Percentiles rank a stretch among this genome's conserved stretches.
phyloP scores from a whole-genome alignment of 2,113 vertebrate genomes.

The Labrus mixtus region DNA sequence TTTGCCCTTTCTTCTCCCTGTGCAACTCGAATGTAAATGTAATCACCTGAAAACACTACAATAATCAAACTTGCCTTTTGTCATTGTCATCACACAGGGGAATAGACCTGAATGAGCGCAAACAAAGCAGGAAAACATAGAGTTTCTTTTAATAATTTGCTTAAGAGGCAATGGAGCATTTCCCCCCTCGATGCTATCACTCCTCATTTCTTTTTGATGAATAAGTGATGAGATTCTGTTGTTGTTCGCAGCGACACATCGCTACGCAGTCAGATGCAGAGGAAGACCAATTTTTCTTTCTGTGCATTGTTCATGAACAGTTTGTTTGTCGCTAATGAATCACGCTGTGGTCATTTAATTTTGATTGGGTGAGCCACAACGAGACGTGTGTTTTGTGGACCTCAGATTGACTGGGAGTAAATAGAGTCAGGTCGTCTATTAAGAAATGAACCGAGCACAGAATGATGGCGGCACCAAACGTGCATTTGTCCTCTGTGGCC shows the following conservation, averaged over 20 bases:
- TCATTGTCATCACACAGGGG: slow-evolving; percentile 23
- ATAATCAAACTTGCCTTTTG: slow-evolving; percentile 45
- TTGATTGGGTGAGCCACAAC: slow-evolving; percentile 51
- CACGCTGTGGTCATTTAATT: slow-evolving; percentile 60
- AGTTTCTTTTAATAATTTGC: slow-evolving; percentile 47
- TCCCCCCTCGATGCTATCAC: slow-evolving; percentile 4
- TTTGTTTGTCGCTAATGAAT: slow-evolving; percentile 68
- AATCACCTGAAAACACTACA: slow-evolving; percentile 5
- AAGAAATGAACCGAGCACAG: slow-evolving; percentile 57
- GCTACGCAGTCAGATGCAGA: slow-evolving; percentile 39
- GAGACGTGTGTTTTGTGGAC: slow-evolving; percentile 48
- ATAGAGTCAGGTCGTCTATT: slow-evolving; percentile 58
- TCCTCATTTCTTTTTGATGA: slow-evolving; percentile 59
- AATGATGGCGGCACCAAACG: slow-evolving; percentile 38
- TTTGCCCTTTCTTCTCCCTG: neutral
- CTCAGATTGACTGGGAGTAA: slow-evolving; percentile 61
- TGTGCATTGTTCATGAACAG: slow-evolving; percentile 28
- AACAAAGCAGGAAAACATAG: slow-evolving; percentile 2
- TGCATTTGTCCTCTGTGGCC: slow-evolving; percentile 63
- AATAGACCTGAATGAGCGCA: slow-evolving; percentile 22
- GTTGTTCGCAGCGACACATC: slow-evolving; percentile 12
- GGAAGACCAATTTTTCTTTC: neutral
- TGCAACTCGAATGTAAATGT: neutral
- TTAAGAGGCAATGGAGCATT: slow-evolving; percentile 35
- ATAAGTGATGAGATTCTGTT: slow-evolving; percentile 55